These are phyloP conservation scores for Drosophila cracens DNA, from an alignment of 2,888 invertebrate species.

Conservation along the genomic window DNA sequence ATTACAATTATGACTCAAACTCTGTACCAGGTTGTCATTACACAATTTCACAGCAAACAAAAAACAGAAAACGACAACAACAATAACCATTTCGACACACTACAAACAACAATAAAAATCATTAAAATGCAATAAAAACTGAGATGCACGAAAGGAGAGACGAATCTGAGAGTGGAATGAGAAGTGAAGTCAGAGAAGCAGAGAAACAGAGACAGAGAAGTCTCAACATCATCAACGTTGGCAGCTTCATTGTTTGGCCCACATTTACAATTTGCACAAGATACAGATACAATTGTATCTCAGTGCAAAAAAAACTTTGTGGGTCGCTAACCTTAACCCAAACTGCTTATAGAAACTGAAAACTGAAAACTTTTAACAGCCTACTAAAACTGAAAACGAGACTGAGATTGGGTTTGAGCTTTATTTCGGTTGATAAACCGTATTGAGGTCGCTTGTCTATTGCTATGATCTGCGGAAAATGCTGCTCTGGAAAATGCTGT, in stretches of 20 bases:
- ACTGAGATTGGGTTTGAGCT: slow-evolving; percentile 17
- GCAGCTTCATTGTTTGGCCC: slow-evolving; percentile 29
- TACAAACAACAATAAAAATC: slow-evolving; percentile 24
- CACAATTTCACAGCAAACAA: slow-evolving; percentile 26
- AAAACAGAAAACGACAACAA: slow-evolving; percentile 14
- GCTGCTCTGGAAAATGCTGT: background rate
- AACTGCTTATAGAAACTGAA: slow-evolving; percentile 40
- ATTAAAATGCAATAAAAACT: slow-evolving; percentile 20
- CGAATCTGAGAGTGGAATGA: background rate
- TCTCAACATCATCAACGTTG: slow-evolving; percentile 9
- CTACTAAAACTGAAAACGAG: slow-evolving; percentile 31
- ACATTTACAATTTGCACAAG: slow-evolving; percentile 37
- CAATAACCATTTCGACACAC: slow-evolving; percentile 37
- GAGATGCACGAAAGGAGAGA: background rate
- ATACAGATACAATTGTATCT: slow-evolving; percentile 35
- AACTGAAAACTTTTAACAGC: slow-evolving; percentile 22
- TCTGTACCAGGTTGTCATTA: slow-evolving; percentile 18
- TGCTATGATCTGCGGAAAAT: slow-evolving; percentile 20
- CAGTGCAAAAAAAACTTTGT: slow-evolving; percentile 10
- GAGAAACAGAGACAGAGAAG: slow-evolving; percentile 6
- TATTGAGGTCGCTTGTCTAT: slow-evolving; percentile 58
- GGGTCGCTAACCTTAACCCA: slow-evolving; percentile 60
- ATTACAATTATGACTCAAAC: slow-evolving; percentile 19
- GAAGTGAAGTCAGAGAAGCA: background rate
- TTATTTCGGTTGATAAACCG: slow-evolving; percentile 32